Percentiles rank a stretch among this genome's conserved stretches.
These are phyloP conservation scores for Hippocampus zosterae DNA, from an alignment of 2,113 vertebrate genomes.

Conservation along the genomic window DNA sequence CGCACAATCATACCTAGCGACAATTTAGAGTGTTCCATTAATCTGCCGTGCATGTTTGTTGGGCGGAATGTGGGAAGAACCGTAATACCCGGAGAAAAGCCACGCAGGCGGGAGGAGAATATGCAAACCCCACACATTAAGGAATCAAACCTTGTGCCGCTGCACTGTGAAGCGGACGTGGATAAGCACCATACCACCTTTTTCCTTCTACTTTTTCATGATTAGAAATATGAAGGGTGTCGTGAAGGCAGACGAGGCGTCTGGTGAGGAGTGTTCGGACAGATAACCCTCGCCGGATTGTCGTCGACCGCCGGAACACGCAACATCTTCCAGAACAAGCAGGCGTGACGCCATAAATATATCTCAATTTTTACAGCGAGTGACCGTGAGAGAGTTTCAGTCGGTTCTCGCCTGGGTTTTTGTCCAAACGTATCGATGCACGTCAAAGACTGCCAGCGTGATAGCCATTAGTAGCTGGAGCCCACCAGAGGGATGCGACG, in stretches of 20 bases:
- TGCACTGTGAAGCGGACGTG: too few species aligned
- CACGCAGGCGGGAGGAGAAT: too few species aligned
- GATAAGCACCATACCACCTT: too few species aligned
- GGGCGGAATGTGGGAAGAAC: too few species aligned
- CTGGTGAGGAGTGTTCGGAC: conserved; percentile 19
- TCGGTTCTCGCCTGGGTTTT: conserved; percentile 12
- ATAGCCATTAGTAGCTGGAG: conserved; percentile 50
- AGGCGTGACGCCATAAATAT: conserved; percentile 29
- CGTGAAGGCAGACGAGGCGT: conserved; percentile 47
- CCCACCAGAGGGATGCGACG: conserved; percentile 37
- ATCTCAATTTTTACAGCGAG: conserved; percentile 24
- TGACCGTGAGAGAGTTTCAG: conserved; percentile 33
- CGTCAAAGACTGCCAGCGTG: conserved; percentile 47
- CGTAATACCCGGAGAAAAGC: too few species aligned
- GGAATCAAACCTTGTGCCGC: too few species aligned
- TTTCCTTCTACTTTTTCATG: conserved; percentile 8
- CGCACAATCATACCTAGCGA: too few species aligned
- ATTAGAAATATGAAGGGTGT: conserved; percentile 55
- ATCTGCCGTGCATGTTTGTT: too few species aligned
- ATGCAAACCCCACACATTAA: too few species aligned
- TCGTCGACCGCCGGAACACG: conserved; percentile 28
- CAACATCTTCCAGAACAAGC: conserved; percentile 44
- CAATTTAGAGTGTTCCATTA: too few species aligned
- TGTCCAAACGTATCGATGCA: conserved; percentile 41
- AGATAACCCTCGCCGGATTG: conserved; percentile 53